A percentile compares a stretch with the other conserved stretches of the same genome.
Evolutionary conservation across 2,113 vertebrate genomes (phyloP).

Genomic region (Orientallactaga bullata): DNA sequence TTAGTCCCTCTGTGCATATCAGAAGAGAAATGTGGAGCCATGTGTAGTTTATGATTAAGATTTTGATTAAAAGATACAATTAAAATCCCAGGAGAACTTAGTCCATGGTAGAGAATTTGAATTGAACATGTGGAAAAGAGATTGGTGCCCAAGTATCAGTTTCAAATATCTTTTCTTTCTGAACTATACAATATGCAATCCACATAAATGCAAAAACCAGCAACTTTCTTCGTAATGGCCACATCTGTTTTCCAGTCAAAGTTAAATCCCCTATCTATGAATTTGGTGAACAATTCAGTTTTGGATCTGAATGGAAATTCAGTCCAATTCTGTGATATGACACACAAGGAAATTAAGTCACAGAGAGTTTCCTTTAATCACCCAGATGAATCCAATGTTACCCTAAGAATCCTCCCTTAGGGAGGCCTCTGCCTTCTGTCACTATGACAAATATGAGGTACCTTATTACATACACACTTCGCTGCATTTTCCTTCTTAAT

Average conservation of each 20-base stretch:
- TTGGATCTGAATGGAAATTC: conserved; percentile 41
- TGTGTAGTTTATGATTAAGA: conserved; percentile 60
- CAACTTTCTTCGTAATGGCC: conserved; percentile 51
- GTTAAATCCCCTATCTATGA: conserved; percentile 64
- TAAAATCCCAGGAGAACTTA: conserved; percentile 53
- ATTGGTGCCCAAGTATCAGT: conserved; percentile 72
- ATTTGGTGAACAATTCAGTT: conserved; percentile 60
- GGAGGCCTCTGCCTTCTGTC: background rate
- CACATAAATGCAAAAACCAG: conserved; percentile 76
- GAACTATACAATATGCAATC: conserved; percentile 68
- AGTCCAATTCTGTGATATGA: conserved; percentile 23
- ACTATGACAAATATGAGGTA: background rate
- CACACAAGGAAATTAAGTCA: conserved; percentile 62
- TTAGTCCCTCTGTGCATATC: conserved; percentile 62
- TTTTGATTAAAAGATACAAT: conserved; percentile 79
- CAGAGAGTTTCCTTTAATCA: conserved; percentile 15
- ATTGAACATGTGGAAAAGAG: conserved; percentile 74
- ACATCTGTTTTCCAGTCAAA: conserved; percentile 79
- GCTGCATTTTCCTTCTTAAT: conserved; percentile 18
- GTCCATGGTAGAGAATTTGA: conserved; percentile 59
- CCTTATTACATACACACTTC: background rate
- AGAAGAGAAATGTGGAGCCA: conserved; percentile 60
- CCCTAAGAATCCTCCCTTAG: background rate
- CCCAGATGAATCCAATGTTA: background rate
- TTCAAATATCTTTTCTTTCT: conserved; percentile 76